Evolutionary conservation across 2,797 vertebrate genomes (phyloP), one percentile per base, ranked within the genome.

Genomic region (Schizopygopsis pylzovi): DNA sequence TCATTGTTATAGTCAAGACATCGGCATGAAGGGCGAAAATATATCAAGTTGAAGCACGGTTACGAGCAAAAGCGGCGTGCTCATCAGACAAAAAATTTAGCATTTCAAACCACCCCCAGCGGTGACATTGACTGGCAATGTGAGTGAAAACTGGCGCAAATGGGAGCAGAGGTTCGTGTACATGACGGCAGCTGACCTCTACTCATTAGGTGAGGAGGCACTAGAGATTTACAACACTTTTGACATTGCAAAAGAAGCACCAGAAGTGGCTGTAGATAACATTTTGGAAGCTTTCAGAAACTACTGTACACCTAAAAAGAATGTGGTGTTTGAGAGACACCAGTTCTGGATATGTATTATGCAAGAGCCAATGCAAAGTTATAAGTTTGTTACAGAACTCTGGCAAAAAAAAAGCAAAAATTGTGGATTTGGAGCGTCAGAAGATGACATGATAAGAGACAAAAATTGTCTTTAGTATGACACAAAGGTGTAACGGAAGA

Each of bases 111-210:
- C n/a, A n/a, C n/a, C n/a, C n/a, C n/a, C n/a, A n/a, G n/a, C n/a
- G n/a, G n/a, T n/a, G n/a, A n/a, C n/a, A n/a, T n/a, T n/a, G n/a
- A n/a, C n/a, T n/a, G n/a, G n/a, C n/a, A n/a, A n/a, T n/a, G n/a
- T 39, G 16, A 70, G 65, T n/a, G 81, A 71, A 72, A 82, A 82
- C 25, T 72, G 67, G 80, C 1, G 16, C 67, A 41, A 25, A 71
- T 52, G 81, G 81, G 28, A 82, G 12, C 65, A 71, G 20, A 71
- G 65, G 13, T 72, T 47, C 15, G 3, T 18, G 7, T 56, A 82
- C 6, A 82, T 56, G 65, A 82, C 25, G 6, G 80, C 80, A 37
- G 45, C 67, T 20, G n/a, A 82, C 20, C 43, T 71, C 15, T 37
- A 77, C n/a, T 18, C 28, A 20, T 37, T 59, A 3, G 76, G 6